Evolutionary conservation across 2,797 vertebrate species (phyloP).

Genomic region (Trematomus bernacchii): DNA sequence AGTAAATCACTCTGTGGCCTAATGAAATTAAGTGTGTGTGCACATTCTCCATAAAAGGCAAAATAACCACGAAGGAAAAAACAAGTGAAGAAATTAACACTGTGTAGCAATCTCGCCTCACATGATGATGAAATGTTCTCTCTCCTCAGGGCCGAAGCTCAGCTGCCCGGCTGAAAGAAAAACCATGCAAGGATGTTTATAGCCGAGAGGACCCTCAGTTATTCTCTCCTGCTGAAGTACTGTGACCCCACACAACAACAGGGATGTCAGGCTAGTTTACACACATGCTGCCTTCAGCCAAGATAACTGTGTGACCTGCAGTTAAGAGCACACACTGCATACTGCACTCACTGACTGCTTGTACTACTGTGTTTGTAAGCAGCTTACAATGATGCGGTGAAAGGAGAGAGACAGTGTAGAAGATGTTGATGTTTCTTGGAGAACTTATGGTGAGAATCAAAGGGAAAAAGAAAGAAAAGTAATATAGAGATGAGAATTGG

Average conservation of each 20-base stretch:
- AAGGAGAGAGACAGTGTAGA: background rate
- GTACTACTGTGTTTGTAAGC: background rate
- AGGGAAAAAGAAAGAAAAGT: background rate
- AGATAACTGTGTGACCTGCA: constrained; percentile 20
- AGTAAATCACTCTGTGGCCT: constrained; percentile 28
- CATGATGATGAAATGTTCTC: constrained; percentile 22
- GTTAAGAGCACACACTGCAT: constrained; percentile 34
- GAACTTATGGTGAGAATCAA: constrained; percentile 4
- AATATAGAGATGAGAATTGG: constrained; percentile 29
- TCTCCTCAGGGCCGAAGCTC: constrained; percentile 45
- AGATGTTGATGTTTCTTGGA: background rate
- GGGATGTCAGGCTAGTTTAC: constrained; percentile 33
- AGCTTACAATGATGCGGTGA: background rate
- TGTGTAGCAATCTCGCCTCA: background rate
- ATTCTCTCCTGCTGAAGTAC: constrained; percentile 16
- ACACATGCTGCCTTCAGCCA: constrained; percentile 39
- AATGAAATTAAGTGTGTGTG: constrained; percentile 27
- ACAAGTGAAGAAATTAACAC: background rate
- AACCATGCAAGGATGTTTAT: constrained; percentile 11
- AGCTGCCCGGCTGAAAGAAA: constrained; percentile 29
- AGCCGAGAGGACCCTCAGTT: constrained; percentile 35
- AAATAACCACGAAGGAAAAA: constrained; percentile 4
- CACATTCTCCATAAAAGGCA: background rate
- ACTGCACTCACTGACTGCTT: constrained; percentile 17
- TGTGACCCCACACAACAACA: constrained; percentile 37